These are phyloP conservation scores for Amphipyra berbera DNA, from an alignment of 2,888 invertebrate species.

Conservation along the genomic window DNA sequence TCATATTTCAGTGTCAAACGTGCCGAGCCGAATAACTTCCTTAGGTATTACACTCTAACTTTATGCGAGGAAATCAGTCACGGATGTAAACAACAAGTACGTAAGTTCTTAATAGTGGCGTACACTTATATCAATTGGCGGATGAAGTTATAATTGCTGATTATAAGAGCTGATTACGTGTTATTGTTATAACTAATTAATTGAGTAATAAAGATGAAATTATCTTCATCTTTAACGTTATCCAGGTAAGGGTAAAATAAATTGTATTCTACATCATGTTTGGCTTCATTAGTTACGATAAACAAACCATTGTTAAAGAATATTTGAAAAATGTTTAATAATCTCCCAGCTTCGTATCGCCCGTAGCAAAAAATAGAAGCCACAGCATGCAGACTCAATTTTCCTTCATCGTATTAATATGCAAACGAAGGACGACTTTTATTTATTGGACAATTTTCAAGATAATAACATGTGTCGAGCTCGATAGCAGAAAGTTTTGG, in stretches of 20 bases:
- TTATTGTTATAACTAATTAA: slow-evolving; percentile 25
- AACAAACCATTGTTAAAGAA: slow-evolving; percentile 12
- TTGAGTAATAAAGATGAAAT: neutral
- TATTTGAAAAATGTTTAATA: slow-evolving; percentile 31
- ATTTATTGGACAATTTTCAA: slow-evolving; percentile 45
- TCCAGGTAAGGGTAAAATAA: neutral
- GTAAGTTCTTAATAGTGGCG: slow-evolving; percentile 54
- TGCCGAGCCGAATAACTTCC: slow-evolving; percentile 79
- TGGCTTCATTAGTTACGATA: slow-evolving; percentile 13
- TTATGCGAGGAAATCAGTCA: slow-evolving; percentile 74
- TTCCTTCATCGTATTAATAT: slow-evolving; percentile 55
- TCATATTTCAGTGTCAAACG: slow-evolving; percentile 85
- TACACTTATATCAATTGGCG: slow-evolving; percentile 34
- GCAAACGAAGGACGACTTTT: slow-evolving; percentile 52
- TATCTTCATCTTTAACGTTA: neutral
- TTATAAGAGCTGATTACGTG: slow-evolving; percentile 8
- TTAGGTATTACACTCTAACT: slow-evolving; percentile 75
- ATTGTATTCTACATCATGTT: slow-evolving; percentile 1
- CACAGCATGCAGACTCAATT: slow-evolving; percentile 35
- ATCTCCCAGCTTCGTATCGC: slow-evolving; percentile 8
- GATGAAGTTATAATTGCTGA: slow-evolving; percentile 30
- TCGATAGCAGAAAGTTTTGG: slow-evolving; percentile 25
- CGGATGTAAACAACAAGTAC: slow-evolving; percentile 68
- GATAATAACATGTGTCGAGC: slow-evolving; percentile 47
- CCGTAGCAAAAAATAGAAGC: slow-evolving; percentile 33